These are phyloP conservation scores for Plebejus melissa DNA, from an alignment of 2,888 invertebrate genomes.

Conservation along the genomic window DNA sequence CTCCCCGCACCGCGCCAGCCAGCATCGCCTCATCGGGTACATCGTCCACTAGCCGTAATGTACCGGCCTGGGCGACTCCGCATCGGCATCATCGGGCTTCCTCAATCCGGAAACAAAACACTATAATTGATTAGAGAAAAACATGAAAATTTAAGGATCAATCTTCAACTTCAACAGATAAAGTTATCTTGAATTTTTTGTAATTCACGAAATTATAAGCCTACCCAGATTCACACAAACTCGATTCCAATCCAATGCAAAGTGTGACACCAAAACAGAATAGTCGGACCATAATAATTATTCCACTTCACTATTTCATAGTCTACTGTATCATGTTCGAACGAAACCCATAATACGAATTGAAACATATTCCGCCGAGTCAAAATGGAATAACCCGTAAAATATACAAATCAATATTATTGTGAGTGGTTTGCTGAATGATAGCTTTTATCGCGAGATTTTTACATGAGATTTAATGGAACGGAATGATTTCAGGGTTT, in stretches of 20 bases:
- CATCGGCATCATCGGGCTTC: too few relatives aligned
- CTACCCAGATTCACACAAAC: too few relatives aligned
- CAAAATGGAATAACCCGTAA: constrained; percentile 12
- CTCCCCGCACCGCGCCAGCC: too few relatives aligned
- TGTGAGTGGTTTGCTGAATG: constrained; percentile 12
- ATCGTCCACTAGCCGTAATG: too few relatives aligned
- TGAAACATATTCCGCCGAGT: background rate
- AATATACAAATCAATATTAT: constrained; percentile 20
- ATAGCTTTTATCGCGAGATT: constrained; percentile 12
- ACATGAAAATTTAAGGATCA: too few relatives aligned
- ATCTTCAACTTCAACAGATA: too few relatives aligned
- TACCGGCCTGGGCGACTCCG: too few relatives aligned
- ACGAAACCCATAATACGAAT: background rate
- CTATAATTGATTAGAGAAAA: too few relatives aligned
- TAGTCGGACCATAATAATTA: background rate
- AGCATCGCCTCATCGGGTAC: too few relatives aligned
- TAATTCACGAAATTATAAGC: too few relatives aligned
- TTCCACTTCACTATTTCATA: background rate
- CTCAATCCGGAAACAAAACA: too few relatives aligned
- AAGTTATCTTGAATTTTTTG: too few relatives aligned
- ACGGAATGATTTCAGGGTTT: constrained; percentile 14
- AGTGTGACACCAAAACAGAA: background rate
- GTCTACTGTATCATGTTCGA: constrained; percentile 11
- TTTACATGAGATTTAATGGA: constrained; percentile 16
- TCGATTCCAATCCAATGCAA: background rate